Evolutionary conservation across 2,888 invertebrate genomes (phyloP), one percentile per base, ranked within the genome.

Genomic region (Salpingus planirostris): DNA sequence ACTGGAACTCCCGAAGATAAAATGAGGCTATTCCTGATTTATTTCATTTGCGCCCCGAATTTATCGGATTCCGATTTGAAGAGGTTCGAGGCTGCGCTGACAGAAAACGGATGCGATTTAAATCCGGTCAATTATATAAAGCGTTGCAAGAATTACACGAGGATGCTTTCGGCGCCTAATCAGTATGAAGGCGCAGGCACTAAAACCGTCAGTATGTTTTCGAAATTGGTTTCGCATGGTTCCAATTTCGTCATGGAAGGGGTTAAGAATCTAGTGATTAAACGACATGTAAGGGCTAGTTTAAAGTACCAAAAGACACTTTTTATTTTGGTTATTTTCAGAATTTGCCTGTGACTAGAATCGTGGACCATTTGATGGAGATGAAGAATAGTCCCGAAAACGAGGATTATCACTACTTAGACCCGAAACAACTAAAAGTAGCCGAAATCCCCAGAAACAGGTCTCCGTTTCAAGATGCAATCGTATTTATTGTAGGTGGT

Each of bases 231-330:
- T 53, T 88, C 88, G 5, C 93, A 96, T 60, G 95, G 96, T 12
- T 97, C 96, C 0, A 90, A 91, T 18, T 96, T 98, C 63, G 95
- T 98, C 1, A 98, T 98, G 96, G 98, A 99, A 66, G 98, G 96
- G 21, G 96, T 97, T 1, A 93, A 96, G 66, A 99, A 98, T 71
- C 76, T 98, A 52, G 97, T 97, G 11, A 90, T 98, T 5, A 98
- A 98, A 66, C 83, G 89, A 69, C 96, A 98, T 68, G 90, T 89
- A 64, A 76, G 81, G 8, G n/a, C n/a, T n/a, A n/a, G n/a, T n/a
- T n/a, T n/a, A 5, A 18, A 18, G 18, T 18, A 18, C 5, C 18
- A 5, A 6, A 18, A 18, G 18, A 18, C 5, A 18, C 8, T 18
- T 18, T 18, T 18, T 18, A 8, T 18, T 18, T 18, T 18, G 18